A percentile compares a stretch with the other conserved stretches of the same genome.
Evolutionary conservation across 2,113 vertebrate genomes (phyloP).

Genomic region (Sarotherodon lohbergeri): DNA sequence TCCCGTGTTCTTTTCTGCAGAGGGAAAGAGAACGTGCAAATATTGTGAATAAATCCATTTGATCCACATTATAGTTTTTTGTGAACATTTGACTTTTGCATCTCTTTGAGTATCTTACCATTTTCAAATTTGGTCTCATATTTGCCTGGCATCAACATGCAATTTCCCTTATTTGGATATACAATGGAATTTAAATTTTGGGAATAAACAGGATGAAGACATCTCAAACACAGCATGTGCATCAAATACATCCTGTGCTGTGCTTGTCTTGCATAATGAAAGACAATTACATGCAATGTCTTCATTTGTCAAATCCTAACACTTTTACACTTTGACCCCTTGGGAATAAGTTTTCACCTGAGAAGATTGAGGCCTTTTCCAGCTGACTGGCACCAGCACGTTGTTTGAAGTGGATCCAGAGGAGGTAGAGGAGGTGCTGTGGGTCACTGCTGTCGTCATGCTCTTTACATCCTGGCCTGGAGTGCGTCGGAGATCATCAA

Average conservation of each 20-base stretch:
- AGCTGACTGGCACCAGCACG: slow-evolving; percentile 95
- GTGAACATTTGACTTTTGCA: background rate
- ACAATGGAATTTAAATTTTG: background rate
- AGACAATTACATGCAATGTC: background rate
- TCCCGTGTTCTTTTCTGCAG: slow-evolving; percentile 92
- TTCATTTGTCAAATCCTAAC: background rate
- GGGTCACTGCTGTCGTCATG: slow-evolving; percentile 82
- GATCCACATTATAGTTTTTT: background rate
- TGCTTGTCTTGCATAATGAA: background rate
- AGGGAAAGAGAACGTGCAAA: slow-evolving; percentile 9
- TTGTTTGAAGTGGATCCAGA: slow-evolving; percentile 92
- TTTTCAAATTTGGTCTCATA: background rate
- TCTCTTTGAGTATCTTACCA: background rate
- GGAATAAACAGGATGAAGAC: background rate
- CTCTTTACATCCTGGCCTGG: slow-evolving; percentile 84
- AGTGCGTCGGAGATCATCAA: slow-evolving; percentile 85
- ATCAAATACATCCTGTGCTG: background rate
- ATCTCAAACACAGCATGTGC: background rate
- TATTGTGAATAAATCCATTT: background rate
- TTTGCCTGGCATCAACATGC: background rate
- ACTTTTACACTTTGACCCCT: background rate
- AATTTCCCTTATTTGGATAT: background rate
- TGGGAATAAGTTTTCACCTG: slow-evolving; percentile 74
- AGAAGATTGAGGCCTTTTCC: slow-evolving; percentile 95
- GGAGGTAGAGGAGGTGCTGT: slow-evolving; percentile 93